A percentile compares a stretch with the other conserved stretches of the same genome.
Evolutionary conservation across 2,888 invertebrate genomes (phyloP).

Genomic region (Cinara cedri): DNA sequence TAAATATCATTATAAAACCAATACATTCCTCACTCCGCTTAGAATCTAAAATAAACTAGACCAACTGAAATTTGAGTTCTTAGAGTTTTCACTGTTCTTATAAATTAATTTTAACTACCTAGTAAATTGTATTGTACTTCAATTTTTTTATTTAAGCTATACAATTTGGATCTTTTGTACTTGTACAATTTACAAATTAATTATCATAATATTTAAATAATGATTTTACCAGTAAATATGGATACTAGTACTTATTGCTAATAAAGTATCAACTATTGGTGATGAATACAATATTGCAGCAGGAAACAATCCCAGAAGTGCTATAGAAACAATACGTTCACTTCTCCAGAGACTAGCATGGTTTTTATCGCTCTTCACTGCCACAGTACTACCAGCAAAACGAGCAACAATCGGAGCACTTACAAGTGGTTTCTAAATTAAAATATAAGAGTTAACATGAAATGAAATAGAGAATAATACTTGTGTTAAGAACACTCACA

Average conservation of each 20-base stretch:
- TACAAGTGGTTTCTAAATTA: conserved; percentile 29
- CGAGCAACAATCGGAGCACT: conserved; percentile 29
- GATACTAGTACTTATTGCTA: conserved; percentile 26
- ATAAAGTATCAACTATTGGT: conserved; percentile 28
- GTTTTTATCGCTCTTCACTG: conserved; percentile 3
- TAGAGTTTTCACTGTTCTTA: too few relatives aligned
- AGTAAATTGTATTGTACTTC: too few relatives aligned
- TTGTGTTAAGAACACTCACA: neutral
- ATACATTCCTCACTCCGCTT: too few relatives aligned
- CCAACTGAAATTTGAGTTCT: too few relatives aligned
- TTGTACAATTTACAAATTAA: neutral
- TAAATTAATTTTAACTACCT: too few relatives aligned
- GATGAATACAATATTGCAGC: conserved; percentile 39
- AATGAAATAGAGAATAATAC: neutral
- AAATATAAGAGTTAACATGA: neutral
- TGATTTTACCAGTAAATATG: conserved; percentile 43
- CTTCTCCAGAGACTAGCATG: conserved; percentile 36
- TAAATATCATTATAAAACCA: too few relatives aligned
- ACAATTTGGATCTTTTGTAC: too few relatives aligned
- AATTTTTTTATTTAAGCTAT: too few relatives aligned
- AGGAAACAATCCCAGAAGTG: conserved; percentile 45
- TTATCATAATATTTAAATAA: neutral
- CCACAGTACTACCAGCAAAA: conserved; percentile 11
- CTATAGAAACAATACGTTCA: conserved; percentile 46
- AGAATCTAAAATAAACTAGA: too few relatives aligned